These are phyloP conservation scores for Copidosoma floridanum DNA, from an alignment of 1,140 invertebrate genomes.

Conservation along the genomic window DNA sequence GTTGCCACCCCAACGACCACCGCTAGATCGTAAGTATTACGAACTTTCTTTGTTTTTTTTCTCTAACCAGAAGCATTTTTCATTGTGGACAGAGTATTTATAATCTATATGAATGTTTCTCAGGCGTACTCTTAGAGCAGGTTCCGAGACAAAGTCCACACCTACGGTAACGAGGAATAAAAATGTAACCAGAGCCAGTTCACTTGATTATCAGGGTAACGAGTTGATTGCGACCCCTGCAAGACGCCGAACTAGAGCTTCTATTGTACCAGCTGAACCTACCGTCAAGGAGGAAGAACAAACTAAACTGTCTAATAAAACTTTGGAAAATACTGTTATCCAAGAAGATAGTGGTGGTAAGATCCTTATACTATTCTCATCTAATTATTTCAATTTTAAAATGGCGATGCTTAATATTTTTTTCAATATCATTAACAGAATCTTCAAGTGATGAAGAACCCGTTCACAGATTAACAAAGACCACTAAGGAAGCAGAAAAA, in stretches of 20 bases:
- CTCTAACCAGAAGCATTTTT: neutral
- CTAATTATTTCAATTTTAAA: neutral
- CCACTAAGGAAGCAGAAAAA: conserved; percentile 8
- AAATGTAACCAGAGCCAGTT: conserved; percentile 41
- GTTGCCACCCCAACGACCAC: conserved; percentile 21
- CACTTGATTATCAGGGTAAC: conserved; percentile 32
- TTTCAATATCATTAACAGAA: conserved; percentile 8
- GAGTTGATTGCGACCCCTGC: conserved; percentile 24
- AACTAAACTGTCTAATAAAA: conserved; percentile 6
- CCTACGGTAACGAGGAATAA: conserved; percentile 28
- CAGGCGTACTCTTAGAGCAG: conserved; percentile 38
- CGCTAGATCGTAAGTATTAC: conserved; percentile 29
- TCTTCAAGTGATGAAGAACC: neutral
- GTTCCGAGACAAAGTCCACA: conserved; percentile 38
- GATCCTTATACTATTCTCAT: too few relatives aligned
- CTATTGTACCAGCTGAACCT: conserved; percentile 26
- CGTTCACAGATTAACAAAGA: neutral
- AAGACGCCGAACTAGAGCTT: conserved; percentile 31
- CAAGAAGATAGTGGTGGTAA: conserved; percentile 29
- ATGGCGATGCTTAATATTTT: neutral
- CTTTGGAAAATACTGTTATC: conserved; percentile 13
- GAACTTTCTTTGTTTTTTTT: neutral
- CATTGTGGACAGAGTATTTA: neutral
- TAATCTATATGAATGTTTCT: neutral
- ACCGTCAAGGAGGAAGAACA: conserved; percentile 34